A percentile compares a stretch with the other conserved stretches of the same genome.
These are phyloP conservation scores for Ametastegia equiseti DNA, from an alignment of 2,888 invertebrate genomes.

Conservation along the genomic window DNA sequence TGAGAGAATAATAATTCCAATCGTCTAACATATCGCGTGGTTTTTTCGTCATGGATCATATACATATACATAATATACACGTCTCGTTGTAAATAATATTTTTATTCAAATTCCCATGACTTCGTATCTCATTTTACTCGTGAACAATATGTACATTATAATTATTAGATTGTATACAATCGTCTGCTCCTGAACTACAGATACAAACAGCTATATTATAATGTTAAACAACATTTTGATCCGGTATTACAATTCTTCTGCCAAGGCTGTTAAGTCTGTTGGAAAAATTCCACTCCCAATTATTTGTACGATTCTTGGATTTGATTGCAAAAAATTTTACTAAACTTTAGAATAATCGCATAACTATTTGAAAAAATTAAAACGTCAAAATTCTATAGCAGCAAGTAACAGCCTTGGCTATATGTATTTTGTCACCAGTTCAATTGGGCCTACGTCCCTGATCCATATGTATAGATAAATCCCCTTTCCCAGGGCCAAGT, in stretches of 20 bases:
- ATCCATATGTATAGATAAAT: constrained; percentile 3
- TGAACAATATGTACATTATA: too few species aligned
- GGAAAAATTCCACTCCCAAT: background rate
- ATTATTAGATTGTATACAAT: too few species aligned
- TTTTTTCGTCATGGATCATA: constrained; percentile 23
- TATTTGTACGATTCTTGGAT: too few species aligned
- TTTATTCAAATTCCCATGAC: constrained; percentile 19
- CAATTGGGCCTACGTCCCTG: background rate
- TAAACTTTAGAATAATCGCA: background rate
- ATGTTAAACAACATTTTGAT: background rate
- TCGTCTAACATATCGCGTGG: constrained; percentile 28
- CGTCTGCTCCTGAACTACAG: constrained; percentile 22
- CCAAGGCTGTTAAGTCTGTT: background rate
- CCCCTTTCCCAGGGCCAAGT: constrained; percentile 14
- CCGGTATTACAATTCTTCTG: background rate
- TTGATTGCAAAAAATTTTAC: background rate
- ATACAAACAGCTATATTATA: background rate
- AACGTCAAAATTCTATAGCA: background rate
- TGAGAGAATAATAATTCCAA: background rate
- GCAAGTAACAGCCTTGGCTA: background rate
- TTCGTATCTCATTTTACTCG: background rate
- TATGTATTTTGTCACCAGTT: constrained; percentile 10
- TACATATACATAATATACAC: background rate
- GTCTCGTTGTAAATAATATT: constrained; percentile 21
- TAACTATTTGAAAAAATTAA: background rate